Evolutionary conservation across 2,113 vertebrate genomes (phyloP).

Genomic region (Probosciger aterrimus): DNA sequence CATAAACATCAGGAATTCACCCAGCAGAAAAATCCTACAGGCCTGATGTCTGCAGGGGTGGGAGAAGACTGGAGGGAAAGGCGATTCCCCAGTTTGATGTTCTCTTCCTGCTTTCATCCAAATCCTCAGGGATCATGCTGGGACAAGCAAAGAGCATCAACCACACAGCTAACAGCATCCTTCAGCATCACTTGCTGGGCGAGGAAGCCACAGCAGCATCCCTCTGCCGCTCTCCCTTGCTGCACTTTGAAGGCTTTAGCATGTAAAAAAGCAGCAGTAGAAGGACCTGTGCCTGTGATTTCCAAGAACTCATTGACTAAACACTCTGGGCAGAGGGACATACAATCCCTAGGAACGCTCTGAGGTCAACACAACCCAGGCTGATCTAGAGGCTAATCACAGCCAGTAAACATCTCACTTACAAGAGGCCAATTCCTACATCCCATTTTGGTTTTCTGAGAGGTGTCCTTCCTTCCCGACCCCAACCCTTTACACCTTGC

Average conservation of each 20-base stretch:
- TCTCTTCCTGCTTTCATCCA: neutral
- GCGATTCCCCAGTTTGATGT: neutral
- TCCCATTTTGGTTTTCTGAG: neutral
- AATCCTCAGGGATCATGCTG: neutral
- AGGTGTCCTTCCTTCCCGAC: neutral
- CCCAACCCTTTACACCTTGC: neutral
- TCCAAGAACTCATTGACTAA: neutral
- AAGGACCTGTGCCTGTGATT: neutral
- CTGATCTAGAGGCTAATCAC: neutral
- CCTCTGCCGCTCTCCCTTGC: neutral
- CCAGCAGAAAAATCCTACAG: neutral
- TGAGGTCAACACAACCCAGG: fast-evolving
- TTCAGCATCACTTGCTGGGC: neutral
- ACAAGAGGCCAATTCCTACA: neutral
- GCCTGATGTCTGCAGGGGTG: neutral
- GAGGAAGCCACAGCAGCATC: neutral
- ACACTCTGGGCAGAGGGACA: neutral
- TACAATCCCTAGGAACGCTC: neutral
- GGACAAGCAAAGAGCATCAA: neutral
- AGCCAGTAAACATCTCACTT: neutral
- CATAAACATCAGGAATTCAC: neutral
- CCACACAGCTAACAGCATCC: neutral
- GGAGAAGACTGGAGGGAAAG: neutral
- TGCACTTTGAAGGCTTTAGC: neutral
- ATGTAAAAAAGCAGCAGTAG: neutral